Conservation (phyloP, 2,888 invertebrate species). For the Agrilus cyanescens region DNA sequence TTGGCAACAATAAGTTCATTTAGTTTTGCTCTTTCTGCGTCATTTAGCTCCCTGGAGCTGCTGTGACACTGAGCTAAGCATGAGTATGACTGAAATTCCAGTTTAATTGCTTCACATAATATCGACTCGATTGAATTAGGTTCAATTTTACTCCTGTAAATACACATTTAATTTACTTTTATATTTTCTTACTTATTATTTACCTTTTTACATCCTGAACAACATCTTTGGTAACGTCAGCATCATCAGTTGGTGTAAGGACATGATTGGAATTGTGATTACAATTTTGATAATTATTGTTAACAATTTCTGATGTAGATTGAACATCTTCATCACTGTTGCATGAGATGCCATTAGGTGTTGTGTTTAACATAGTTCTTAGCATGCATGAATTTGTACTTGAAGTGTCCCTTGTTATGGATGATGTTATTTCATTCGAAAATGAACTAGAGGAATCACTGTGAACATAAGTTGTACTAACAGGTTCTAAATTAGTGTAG, state of each 20-base stretch:
- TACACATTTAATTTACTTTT: not conserved
- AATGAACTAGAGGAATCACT: conserved; percentile 25
- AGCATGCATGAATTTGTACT: conserved; percentile 29
- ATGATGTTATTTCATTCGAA: conserved; percentile 22
- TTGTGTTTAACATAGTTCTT: conserved; percentile 28
- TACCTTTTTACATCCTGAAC: conserved; percentile 58
- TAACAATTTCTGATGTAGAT: conserved; percentile 18
- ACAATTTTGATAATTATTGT: conserved; percentile 26
- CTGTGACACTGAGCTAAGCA: conserved; percentile 47
- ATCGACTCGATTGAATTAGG: conserved; percentile 73
- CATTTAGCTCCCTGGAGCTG: conserved; percentile 57
- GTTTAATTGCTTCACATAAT: conserved; percentile 71
- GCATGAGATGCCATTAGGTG: conserved; percentile 17
- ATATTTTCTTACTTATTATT: not conserved
- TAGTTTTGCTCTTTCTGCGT: conserved; percentile 72
- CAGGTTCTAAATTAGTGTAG: conserved; percentile 19
- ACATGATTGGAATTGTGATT: conserved; percentile 19
- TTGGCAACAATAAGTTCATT: conserved; percentile 78
- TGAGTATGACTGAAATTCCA: conserved; percentile 68
- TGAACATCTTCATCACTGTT: conserved; percentile 16
- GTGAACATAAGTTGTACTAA: conserved; percentile 27
- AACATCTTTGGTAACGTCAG: conserved; percentile 47
- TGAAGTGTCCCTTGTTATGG: conserved; percentile 18
- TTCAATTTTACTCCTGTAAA: conserved; percentile 41
- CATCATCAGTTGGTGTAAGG: conserved; percentile 12